These are phyloP conservation scores for Aramus guarauna DNA, from an alignment of 2,113 vertebrate genomes.

Conservation along the genomic window DNA sequence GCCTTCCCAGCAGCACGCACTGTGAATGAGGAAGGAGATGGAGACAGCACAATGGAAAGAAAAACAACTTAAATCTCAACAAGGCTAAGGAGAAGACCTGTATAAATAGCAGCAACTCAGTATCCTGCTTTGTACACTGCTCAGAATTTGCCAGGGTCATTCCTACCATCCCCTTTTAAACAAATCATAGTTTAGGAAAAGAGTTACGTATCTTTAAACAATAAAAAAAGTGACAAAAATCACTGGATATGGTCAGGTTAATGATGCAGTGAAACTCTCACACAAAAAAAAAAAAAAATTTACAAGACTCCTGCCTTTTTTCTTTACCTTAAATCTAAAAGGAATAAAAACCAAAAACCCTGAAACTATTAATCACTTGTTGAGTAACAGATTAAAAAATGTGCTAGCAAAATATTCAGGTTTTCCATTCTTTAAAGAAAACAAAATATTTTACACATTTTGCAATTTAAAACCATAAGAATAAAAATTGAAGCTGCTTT, in stretches of 20 bases:
- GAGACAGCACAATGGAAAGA: not conserved
- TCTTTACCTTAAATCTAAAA: not conserved
- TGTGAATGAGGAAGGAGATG: not conserved
- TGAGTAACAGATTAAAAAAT: not conserved
- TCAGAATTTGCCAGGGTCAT: not conserved
- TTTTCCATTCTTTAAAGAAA: not conserved
- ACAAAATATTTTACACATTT: not conserved
- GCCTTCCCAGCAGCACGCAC: not conserved
- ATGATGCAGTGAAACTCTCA: not conserved
- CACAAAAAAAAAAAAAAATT: not conserved
- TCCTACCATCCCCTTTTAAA: not conserved
- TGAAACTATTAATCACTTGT: not conserved
- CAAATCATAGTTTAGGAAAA: not conserved
- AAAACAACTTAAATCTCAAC: not conserved
- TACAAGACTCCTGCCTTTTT: not conserved
- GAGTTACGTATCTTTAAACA: not conserved
- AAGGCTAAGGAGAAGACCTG: not conserved
- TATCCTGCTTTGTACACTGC: not conserved
- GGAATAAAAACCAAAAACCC: not conserved
- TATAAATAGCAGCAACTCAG: not conserved
- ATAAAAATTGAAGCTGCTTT: not conserved
- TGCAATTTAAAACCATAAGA: rapidly evolving
- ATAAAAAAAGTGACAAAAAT: not conserved
- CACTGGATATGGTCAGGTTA: not conserved
- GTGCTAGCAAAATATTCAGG: not conserved